Percentiles rank a stretch among this genome's conserved stretches.
phyloP scores from a whole-genome alignment of 1,140 invertebrate genomes.

The Pomacea maculata region DNA sequence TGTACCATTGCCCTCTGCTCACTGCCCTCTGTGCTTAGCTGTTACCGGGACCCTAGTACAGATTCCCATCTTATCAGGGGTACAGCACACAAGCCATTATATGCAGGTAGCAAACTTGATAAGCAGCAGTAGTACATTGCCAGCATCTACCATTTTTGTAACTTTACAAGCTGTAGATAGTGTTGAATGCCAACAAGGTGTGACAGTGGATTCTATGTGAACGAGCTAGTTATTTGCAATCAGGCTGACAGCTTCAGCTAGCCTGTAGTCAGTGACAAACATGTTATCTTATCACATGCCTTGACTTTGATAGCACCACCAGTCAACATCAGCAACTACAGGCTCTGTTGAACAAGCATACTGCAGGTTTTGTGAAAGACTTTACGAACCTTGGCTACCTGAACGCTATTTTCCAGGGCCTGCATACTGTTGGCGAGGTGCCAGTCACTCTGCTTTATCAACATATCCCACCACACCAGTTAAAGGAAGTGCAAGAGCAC shows the following conservation, averaged over 20 bases:
- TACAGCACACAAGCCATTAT: no score
- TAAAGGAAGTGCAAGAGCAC: constrained; percentile 6
- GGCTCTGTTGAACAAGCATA: not conserved
- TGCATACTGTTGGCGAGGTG: not conserved
- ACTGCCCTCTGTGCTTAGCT: no score
- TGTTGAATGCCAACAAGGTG: not conserved
- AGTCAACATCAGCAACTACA: not conserved
- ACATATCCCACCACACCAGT: not conserved
- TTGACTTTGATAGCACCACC: no score
- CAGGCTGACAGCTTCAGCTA: not conserved
- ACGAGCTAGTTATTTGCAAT: not conserved
- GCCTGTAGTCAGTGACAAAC: not conserved
- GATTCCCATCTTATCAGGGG: no score
- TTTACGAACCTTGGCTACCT: not conserved
- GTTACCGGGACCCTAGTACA: no score
- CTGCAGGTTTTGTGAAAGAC: not conserved
- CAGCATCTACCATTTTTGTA: not conserved
- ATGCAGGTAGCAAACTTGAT: no score
- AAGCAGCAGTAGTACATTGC: no score
- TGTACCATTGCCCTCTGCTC: no score
- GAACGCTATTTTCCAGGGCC: not conserved
- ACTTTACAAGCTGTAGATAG: not conserved
- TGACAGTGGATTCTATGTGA: not conserved
- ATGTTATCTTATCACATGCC: not conserved
- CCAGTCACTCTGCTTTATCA: not conserved